Conservation (phyloP, 2,797 vertebrate species). For the Aselliscus stoliczkanus region DNA sequence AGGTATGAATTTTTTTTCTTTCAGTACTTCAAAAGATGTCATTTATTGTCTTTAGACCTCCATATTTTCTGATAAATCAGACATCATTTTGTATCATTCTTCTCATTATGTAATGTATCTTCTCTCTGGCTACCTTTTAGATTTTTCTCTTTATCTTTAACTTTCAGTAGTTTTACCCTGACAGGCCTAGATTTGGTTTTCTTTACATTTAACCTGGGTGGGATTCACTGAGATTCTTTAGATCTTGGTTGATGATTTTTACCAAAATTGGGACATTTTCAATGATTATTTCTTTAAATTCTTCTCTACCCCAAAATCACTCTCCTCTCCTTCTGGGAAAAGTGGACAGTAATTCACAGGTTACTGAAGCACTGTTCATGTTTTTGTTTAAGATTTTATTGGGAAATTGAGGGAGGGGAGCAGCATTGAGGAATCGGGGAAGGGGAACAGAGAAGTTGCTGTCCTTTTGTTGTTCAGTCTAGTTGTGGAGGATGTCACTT, state of each 20-base stretch:
- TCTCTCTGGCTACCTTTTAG: background rate
- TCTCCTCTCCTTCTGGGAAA: background rate
- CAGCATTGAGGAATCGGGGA: too few relatives aligned
- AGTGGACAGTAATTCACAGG: background rate
- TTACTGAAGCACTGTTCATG: background rate
- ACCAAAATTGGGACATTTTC: constrained; percentile 7
- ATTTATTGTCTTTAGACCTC: background rate
- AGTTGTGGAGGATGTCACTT: too few relatives aligned
- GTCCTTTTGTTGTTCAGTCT: too few relatives aligned
- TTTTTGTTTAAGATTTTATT: too few relatives aligned
- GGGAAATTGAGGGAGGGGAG: too few relatives aligned
- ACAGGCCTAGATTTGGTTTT: background rate
- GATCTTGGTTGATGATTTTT: background rate
- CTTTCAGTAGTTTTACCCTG: background rate
- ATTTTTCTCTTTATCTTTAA: constrained; percentile 13
- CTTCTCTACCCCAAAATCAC: background rate
- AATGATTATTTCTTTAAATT: background rate
- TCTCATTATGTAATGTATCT: background rate
- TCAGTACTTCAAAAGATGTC: constrained; percentile 16
- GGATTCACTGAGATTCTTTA: background rate
- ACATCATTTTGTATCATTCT: background rate
- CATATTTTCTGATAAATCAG: constrained; percentile 31
- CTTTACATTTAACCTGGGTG: background rate
- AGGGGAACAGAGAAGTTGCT: too few relatives aligned
- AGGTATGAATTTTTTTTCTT: background rate